Conservation (phyloP, 2,113 vertebrate genomes). For the Opisthocomus hoazin region DNA sequence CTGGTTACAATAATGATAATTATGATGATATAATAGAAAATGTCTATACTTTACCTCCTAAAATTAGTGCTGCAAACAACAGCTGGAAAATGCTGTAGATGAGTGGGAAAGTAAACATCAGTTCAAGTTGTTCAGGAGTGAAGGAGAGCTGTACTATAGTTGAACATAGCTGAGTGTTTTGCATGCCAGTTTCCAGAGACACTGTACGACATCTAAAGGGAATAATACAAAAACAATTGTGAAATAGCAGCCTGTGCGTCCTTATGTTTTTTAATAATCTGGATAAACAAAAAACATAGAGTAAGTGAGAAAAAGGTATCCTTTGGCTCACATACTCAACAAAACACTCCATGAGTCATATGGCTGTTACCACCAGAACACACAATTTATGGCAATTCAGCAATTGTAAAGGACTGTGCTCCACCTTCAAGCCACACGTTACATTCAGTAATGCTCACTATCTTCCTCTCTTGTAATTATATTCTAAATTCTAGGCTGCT, state of each 20-base stretch:
- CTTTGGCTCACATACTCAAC: background rate
- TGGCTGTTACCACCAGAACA: background rate
- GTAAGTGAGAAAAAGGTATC: background rate
- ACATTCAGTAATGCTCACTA: background rate
- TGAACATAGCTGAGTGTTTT: conserved; percentile 92
- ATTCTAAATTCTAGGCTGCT: background rate
- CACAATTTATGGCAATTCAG: background rate
- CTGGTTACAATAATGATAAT: background rate
- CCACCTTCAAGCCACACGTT: background rate
- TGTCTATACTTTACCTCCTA: conserved; percentile 74
- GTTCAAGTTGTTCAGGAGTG: conserved; percentile 75
- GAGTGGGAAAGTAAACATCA: conserved; percentile 92
- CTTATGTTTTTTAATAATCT: background rate
- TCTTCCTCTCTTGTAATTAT: background rate
- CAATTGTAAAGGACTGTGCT: background rate
- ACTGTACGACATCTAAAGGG: conserved; percentile 87
- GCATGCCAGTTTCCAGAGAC: conserved; percentile 91
- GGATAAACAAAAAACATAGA: background rate
- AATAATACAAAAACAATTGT: background rate
- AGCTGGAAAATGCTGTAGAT: conserved; percentile 96
- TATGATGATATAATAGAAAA: background rate
- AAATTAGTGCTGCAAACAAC: conserved; percentile 50
- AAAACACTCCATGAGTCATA: background rate
- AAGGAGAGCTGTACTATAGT: conserved; percentile 95
- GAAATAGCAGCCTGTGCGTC: background rate